Evolutionary conservation across 2,113 vertebrate species (phyloP), one percentile per base, ranked within the genome.

Genomic region (Acinonyx jubatus): DNA sequence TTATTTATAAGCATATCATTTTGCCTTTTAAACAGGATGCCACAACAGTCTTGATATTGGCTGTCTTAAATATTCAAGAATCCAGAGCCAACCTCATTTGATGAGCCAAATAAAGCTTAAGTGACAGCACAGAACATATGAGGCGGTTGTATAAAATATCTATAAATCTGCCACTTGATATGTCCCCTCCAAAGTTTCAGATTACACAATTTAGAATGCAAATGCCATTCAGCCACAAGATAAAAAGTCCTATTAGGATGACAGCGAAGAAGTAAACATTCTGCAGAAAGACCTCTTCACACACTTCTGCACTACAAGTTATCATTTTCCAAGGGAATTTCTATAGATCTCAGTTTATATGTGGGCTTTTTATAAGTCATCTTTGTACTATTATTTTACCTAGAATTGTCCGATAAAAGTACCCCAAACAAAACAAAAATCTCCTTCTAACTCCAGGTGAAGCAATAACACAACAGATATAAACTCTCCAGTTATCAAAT

Each of bases 1-100:
- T 87, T 82, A 96, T 93, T 96, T 98, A 84, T 96, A 98, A 89
- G 84, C 38, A 15, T 63, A 96, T 95, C 94, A 73, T 73, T 31
- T 96, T 97, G 90, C 93, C 82, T 82, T 97, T 94, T 66, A 79
- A 97, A 97, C 0, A 92, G 41, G 1, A 73, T 69, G 29, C 68
- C 83, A 78, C 48, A 79, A 97, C 85, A n/a, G n/a, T 94, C 61
- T 91, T 90, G 96, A 89, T 45, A 94, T 36, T 97, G 76, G 0
- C 0, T 68, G 73, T 23, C 95, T 97, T 96, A 96, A 38, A 95
- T 63, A 85, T 93, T 89, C 74, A 94, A 96, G 96, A 97, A 91
- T 41, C 88, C 7, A 94, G 38, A 33, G 16, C 48, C 80, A 57
- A 97, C 21, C 25, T n/a, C 15, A 73, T 50, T 18, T 76, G 41